Evolutionary conservation across 35 echinoderm and acorn worm genomes (phyloP), one percentile per base, ranked within the genome.

Genomic region (Holothuria glaberrima): DNA sequence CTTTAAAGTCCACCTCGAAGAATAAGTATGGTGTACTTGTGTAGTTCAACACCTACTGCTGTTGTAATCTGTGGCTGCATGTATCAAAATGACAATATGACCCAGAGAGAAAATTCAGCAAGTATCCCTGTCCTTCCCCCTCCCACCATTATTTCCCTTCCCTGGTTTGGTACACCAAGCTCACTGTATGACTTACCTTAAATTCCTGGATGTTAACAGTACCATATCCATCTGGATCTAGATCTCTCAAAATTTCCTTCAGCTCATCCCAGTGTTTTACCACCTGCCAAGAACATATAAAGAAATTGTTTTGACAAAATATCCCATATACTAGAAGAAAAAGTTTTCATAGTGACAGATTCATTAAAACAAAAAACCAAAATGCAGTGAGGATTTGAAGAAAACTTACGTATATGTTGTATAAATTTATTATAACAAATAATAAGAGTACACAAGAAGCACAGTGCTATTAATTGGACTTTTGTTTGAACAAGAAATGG

Each of bases 231-330:
- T 94, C 48, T 0, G 93, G 96, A 48, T 98, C 96, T 54, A 94
- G 38, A 5, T 90, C 82, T 56, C 86, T 54, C 21, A 98, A 82
- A 7, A 58, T 83, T n/a, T 83, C 77, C 82, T 98, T 98, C 17
- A 98, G 63, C 17, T 92, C 93, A 71, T 91, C 83, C 96, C 96
- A 98, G 57, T 92, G 91, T 82, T 90, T 93, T 5, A 97, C 89
- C 44, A 98, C 91, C 95, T 97, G 71, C 21, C 35, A 60, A 46
- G 38, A 78, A 27, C 9, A 25, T 14, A 78, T 44, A 9, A 46
- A 35, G 44, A n/a, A 20, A 41, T 78, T 10, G 21, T 24, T 67
- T 67, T 67, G 63, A 16, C 6, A 24, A 24, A 30, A 67, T 30
- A 24, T 67, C 4, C 29, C 29, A 3, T 30, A 67, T 4, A 24